Evolutionary conservation across 1,140 invertebrate species (phyloP), one percentile per base, ranked within the genome.

Genomic region (Armadillidium nasatum): DNA sequence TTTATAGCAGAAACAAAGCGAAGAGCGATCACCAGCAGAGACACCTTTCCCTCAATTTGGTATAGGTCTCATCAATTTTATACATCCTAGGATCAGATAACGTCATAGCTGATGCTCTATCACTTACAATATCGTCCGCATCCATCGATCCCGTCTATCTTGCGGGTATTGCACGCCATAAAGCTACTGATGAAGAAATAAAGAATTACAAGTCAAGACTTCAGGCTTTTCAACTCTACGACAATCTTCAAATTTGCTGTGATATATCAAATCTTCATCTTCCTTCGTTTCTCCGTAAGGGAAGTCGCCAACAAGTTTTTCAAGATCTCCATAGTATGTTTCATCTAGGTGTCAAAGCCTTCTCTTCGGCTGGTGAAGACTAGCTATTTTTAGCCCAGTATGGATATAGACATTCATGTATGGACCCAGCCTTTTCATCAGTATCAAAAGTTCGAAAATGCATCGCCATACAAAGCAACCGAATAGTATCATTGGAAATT

Each of bases 21-120:
- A 78, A 67, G 43, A 22, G 7, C 33, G 44, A 13, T 23, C 33
- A 9, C 19, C 43, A 11, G 4, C 75, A 79, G 68, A 22, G 67
- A n/a, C 43, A 72, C 15, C 43, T 44, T 21, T 72, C 44, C 43
- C 4, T 23, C 22, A 33, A 50, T 15, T 11, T 43, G 46, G 71
- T 50, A 46, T 23, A 72, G 0, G 15, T 72, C 21, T 10, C 21
- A 0, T 21, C 22, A 23, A n/a, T 4, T 46, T 21, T 21, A n/a
- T 72, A 45, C 71, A 13, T 72, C 22, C 46, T 2, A 46, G 6
- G 71, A 10, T 11, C 9, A 0, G 71, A 72, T 72, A 72, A 72
- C 21, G 44, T 23, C 23, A 43, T 72, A n/a, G 71, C 7, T 11
- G n/a, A 72, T 46, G 10, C 10, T 23, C 6, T 72, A 7, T 23